A percentile compares a stretch with the other conserved stretches of the same genome.
Evolutionary conservation across 2,888 invertebrate genomes (phyloP).

Genomic region (Myopa testacea): DNA sequence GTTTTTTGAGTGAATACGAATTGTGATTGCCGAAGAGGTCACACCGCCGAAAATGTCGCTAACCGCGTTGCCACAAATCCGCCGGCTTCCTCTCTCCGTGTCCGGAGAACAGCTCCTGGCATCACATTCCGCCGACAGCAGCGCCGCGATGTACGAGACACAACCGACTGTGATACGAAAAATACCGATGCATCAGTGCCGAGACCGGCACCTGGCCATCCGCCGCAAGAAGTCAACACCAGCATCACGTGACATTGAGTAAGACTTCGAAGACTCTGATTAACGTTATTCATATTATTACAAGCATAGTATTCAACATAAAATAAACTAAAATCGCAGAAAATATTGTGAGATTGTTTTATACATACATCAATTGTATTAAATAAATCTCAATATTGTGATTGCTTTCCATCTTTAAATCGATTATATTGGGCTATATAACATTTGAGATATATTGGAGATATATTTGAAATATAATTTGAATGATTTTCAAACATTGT

Average conservation of each 20-base stretch:
- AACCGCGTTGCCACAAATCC: background rate
- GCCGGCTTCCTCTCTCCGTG: background rate
- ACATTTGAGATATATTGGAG: too few species aligned
- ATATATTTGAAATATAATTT: too few species aligned
- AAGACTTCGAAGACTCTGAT: background rate
- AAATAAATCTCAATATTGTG: too few species aligned
- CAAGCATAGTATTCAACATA: background rate
- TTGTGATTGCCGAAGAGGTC: too few species aligned
- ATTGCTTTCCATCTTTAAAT: too few species aligned
- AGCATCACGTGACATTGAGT: constrained; percentile 5
- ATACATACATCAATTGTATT: too few species aligned
- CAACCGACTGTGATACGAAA: constrained; percentile 69
- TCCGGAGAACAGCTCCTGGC: too few species aligned
- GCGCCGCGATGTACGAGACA: constrained; percentile 51
- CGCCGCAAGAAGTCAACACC: constrained; percentile 68
- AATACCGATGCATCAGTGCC: constrained; percentile 76
- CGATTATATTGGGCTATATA: too few species aligned
- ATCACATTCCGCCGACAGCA: background rate
- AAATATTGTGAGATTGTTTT: too few species aligned
- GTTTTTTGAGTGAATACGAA: too few species aligned
- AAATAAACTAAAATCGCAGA: too few species aligned
- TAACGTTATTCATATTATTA: background rate
- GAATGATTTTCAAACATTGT: too few species aligned
- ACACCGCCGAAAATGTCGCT: background rate
- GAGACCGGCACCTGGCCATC: constrained; percentile 77